Conservation (phyloP, 2,888 invertebrate species). For the Drosophila nigritarsus region DNA sequence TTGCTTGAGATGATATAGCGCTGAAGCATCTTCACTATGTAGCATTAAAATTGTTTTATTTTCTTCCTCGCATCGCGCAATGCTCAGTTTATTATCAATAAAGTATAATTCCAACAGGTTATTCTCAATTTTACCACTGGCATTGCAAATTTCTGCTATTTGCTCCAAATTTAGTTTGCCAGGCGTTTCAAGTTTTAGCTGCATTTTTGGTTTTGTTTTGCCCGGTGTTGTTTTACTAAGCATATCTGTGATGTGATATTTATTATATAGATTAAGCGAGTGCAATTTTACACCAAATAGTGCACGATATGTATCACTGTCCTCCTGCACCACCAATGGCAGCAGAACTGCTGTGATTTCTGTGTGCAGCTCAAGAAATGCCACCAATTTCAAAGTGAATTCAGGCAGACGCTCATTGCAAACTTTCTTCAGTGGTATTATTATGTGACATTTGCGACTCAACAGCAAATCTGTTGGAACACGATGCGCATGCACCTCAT, state of each 20-base stretch:
- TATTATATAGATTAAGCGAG: constrained; percentile 27
- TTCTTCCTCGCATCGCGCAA: constrained; percentile 10
- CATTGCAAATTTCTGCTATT: constrained; percentile 46
- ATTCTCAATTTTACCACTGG: neutral
- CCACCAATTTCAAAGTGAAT: constrained; percentile 61
- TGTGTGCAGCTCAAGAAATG: constrained; percentile 50
- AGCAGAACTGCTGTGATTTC: constrained; percentile 57
- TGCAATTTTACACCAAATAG: constrained; percentile 53
- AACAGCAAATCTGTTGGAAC: constrained; percentile 68
- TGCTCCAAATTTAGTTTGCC: constrained; percentile 9
- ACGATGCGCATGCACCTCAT: constrained; percentile 49
- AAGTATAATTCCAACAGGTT: constrained; percentile 47
- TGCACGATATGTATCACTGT: constrained; percentile 33
- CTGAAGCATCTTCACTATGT: constrained; percentile 50
- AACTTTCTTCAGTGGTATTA: constrained; percentile 58
- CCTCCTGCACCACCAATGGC: constrained; percentile 36
- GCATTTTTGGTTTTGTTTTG: neutral
- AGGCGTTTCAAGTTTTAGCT: constrained; percentile 35
- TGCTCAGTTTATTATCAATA: constrained; percentile 35
- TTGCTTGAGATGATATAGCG: constrained; percentile 69
- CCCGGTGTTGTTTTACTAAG: neutral
- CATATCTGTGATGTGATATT: neutral
- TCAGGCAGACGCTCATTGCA: constrained; percentile 55
- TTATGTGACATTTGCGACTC: constrained; percentile 58
- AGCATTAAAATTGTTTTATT: constrained; percentile 21